phyloP scores from a whole-genome alignment of 2,888 invertebrate species.

The Archips xylosteana region DNA sequence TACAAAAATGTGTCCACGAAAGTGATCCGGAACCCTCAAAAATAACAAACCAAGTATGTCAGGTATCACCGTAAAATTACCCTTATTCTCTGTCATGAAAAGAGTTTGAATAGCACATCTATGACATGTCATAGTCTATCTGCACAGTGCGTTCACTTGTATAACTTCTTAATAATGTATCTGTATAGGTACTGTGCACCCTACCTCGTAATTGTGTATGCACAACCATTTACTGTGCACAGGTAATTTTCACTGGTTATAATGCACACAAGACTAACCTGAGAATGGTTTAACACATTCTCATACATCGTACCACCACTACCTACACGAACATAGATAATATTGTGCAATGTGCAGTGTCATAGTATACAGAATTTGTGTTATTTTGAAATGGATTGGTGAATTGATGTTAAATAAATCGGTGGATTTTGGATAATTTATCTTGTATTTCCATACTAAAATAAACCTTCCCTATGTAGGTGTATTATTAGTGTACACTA shows the following conservation, averaged over 20 bases:
- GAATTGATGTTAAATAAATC: conserved; percentile 24
- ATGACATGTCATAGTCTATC: not conserved
- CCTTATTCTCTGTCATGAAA: not conserved
- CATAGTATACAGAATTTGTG: not conserved
- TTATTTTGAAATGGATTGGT: conserved; percentile 20
- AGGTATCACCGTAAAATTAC: too few relatives aligned
- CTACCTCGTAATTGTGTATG: not conserved
- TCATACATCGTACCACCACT: not conserved
- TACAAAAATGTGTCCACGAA: too few relatives aligned
- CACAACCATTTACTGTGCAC: conserved; percentile 1
- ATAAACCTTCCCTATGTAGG: conserved; percentile 21
- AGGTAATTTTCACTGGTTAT: not conserved
- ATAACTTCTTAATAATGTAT: not conserved
- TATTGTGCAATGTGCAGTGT: conserved; percentile 15
- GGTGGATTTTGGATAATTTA: conserved; percentile 20
- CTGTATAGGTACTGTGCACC: not conserved
- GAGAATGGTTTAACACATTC: not conserved
- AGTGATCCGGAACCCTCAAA: too few relatives aligned
- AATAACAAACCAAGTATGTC: too few relatives aligned
- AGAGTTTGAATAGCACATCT: not conserved
- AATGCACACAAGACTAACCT: not conserved
- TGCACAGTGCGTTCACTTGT: not conserved
- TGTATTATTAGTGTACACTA: conserved; percentile 2
- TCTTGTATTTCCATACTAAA: conserved; percentile 18
- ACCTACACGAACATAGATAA: not conserved